These are phyloP conservation scores for Leistus spinibarbis DNA, from an alignment of 2,888 invertebrate genomes.

Conservation along the genomic window DNA sequence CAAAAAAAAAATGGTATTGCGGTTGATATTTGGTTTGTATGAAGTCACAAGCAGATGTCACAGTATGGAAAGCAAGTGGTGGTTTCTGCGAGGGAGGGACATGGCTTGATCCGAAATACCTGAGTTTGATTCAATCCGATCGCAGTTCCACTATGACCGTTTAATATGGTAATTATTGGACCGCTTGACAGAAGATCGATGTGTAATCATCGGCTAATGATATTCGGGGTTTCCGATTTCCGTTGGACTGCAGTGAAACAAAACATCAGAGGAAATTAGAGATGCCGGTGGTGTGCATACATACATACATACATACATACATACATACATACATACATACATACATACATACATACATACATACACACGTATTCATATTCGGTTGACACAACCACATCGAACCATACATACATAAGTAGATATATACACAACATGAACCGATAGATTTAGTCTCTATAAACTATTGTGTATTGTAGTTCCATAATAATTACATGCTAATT, in stretches of 20 bases:
- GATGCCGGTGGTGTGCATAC: background rate
- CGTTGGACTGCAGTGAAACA: constrained; percentile 37
- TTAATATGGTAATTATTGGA: constrained; percentile 37
- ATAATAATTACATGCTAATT: constrained; percentile 18
- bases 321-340: background rate
- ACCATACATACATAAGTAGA: background rate
- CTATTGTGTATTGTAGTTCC: background rate
- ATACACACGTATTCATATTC: background rate
- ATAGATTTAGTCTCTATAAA: background rate
- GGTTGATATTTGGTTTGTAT: too few species aligned
- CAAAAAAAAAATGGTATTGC: too few species aligned
- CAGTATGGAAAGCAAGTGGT: constrained; percentile 2
- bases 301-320: constrained; percentile 5
- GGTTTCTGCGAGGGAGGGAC: background rate
- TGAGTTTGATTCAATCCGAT: constrained; percentile 26
- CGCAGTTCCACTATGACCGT: constrained; percentile 13
- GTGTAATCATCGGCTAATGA: constrained; percentile 40
- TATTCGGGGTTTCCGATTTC: constrained; percentile 40
- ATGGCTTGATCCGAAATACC: constrained; percentile 3
- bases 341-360: background rate
- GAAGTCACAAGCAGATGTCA: constrained; percentile 28
- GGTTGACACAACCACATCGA: too few species aligned
- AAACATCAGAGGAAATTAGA: constrained; percentile 40
- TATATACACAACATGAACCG: background rate
- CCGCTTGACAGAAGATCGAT: constrained; percentile 40